Evolutionary conservation across 2,888 invertebrate species (phyloP), one percentile per base, ranked within the genome.

Genomic region (Sipha maydis): DNA sequence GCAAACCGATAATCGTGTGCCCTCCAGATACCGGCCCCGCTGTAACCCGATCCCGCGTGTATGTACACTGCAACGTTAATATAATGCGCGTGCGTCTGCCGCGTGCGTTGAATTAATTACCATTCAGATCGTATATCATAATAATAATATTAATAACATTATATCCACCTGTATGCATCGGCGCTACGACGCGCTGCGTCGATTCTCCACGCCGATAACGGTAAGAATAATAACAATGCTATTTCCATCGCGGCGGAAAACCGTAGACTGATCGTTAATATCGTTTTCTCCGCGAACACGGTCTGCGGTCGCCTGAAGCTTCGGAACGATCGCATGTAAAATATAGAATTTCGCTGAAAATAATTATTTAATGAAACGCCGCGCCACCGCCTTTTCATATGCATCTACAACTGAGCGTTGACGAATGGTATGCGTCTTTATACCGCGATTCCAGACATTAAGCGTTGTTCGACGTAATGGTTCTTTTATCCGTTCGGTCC

Each of bases 81-180:
- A 48, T 48, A 48, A 48, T 48, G 28, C 71, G 28, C 17, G 17
- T 3, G 17, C 17, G 17, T 67, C 1, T 67, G 8, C 8, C 21
- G 75, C n/a, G 73, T 14, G 83, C n/a, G 56, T 84, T 76, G 76
- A 76, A 84, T 84, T 76, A 83, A 83, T 83, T 83, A 83, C 56
- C 75, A 75, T 83, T 83, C 71, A 25, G 73, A 76, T 75, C 84
- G 84, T 61, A 76, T 31, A 19, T 69, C 5, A 38, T 38, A 21
- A 75, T 75, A 14, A 48, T 48, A 48, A 48, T 48, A 48, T 11
- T 48, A 11, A 48, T 48, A 48, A 48, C 11, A 48, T 1, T 11
- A 21, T 38, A 21, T 14, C 17, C 34, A 9, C 14, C 25, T 28
- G 38, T 61, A 31, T n/a, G 11, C 21, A 48, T 41, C 3, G 25